Evolutionary conservation across 2,797 vertebrate species (phyloP), one percentile per base, ranked within the genome.

Genomic region (Pampus argenteus): DNA sequence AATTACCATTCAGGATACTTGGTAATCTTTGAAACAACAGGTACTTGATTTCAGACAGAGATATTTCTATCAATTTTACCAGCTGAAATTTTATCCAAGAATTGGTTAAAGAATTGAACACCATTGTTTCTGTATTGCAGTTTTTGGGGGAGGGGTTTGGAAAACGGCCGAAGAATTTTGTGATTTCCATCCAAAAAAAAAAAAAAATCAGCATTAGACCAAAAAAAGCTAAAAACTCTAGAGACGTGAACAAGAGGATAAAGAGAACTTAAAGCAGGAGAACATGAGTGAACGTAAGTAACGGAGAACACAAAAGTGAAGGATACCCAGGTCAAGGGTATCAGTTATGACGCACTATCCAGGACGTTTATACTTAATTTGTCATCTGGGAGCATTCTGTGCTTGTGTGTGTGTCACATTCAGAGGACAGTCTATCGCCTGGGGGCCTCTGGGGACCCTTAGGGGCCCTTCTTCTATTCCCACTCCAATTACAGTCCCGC

Each of bases 401-500:
- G 55, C 31, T 25, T 49, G 47, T 51, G 73, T 71, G 17, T 76
- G 57, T 81, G 70, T 81, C 78, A 84, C 69, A 71, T 79, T 72
- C 51, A 85, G 82, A 88, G 83, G 82, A 86, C 88, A 80, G 87
- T 82, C 76, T 84, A 76, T 81, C 26, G 13, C 74, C 76, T 28
- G 28, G 63, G 82, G 84, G 59, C 78, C 86, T 77, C 79, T 9
- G 38, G 81, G 75, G 85, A 81, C 84, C 72, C 80, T 77, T 54
- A 49, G 74, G 82, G 86, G 71, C 77, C 83, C 78, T 51, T 63
- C 63, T 47, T 61, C 66, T 82, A 85, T 64, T 90, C 88, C 81
- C 86, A 83, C 79, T 88, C 76, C 85, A 92, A 92, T 90, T 90
- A 90, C 72, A 78, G 58, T 74, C 59, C 71, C 3, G 36, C 78